These are phyloP conservation scores for Rhea pennata DNA, from an alignment of 2,113 vertebrate species.

Conservation along the genomic window DNA sequence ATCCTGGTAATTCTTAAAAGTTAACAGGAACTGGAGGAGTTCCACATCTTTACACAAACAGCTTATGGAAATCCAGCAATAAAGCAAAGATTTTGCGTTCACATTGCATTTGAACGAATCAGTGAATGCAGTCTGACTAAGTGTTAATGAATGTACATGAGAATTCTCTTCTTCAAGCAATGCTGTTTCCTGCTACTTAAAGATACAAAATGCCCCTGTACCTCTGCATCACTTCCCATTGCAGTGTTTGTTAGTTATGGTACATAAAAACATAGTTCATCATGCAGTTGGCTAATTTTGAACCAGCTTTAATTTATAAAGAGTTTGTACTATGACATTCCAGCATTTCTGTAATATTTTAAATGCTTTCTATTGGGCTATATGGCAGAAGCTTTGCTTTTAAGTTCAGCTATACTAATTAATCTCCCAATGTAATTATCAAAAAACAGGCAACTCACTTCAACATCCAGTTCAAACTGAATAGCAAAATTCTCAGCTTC, in stretches of 20 bases:
- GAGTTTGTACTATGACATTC: not conserved
- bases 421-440: not conserved
- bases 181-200: not conserved
- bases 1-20: not conserved
- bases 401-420: not conserved
- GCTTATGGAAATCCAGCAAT: not conserved
- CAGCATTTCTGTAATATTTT: not conserved
- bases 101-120: not conserved
- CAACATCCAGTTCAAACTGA: slow-evolving; percentile 92
- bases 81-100: not conserved
- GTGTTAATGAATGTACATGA: not conserved
- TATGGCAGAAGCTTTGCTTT: not conserved
- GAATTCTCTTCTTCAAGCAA: not conserved
- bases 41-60: not conserved
- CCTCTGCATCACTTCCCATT: not conserved
- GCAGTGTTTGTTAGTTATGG: not conserved
- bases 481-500: slow-evolving; percentile 95
- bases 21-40: not conserved
- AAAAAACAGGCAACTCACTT: slow-evolving; percentile 73
- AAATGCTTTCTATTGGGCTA: not conserved
- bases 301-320: not conserved
- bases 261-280: not conserved
- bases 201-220: not conserved
- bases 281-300: not conserved
- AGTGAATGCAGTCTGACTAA: not conserved